Conservation (phyloP, 2,113 vertebrate species). For the Mobula birostris region DNA sequence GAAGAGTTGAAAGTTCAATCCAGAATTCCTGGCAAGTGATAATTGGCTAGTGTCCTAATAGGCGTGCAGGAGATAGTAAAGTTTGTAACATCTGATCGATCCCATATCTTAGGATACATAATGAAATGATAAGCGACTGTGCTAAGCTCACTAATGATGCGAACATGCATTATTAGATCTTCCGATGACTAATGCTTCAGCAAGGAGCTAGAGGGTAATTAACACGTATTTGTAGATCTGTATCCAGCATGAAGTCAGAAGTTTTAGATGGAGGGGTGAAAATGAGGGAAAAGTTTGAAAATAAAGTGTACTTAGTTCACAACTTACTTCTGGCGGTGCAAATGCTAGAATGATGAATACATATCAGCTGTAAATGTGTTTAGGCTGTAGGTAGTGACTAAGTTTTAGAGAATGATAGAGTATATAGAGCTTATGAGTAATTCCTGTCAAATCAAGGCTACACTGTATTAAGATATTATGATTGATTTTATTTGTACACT, state of each 20-base stretch:
- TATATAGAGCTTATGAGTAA: no score
- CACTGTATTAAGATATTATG: no score
- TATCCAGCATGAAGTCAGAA: neutral
- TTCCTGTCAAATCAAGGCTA: no score
- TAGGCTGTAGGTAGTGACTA: no score
- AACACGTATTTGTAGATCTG: neutral
- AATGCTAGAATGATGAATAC: neutral
- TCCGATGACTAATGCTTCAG: neutral
- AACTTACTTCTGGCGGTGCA: neutral
- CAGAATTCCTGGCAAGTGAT: neutral
- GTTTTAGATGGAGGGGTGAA: neutral
- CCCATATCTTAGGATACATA: neutral
- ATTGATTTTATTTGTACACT: no score
- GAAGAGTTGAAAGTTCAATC: neutral
- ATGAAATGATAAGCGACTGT: neutral
- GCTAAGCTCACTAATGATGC: neutral
- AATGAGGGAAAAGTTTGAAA: neutral
- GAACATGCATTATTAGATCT: neutral
- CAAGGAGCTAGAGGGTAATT: neutral
- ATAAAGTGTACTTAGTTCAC: neutral
- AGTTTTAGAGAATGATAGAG: no score
- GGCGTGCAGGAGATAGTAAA: neutral
- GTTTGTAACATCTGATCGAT: neutral
- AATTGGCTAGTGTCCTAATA: neutral
- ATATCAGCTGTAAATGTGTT: neutral